Evolutionary conservation across 2,797 vertebrate genomes (phyloP), one percentile per base, ranked within the genome.

Genomic region (Epinephelus awoara): DNA sequence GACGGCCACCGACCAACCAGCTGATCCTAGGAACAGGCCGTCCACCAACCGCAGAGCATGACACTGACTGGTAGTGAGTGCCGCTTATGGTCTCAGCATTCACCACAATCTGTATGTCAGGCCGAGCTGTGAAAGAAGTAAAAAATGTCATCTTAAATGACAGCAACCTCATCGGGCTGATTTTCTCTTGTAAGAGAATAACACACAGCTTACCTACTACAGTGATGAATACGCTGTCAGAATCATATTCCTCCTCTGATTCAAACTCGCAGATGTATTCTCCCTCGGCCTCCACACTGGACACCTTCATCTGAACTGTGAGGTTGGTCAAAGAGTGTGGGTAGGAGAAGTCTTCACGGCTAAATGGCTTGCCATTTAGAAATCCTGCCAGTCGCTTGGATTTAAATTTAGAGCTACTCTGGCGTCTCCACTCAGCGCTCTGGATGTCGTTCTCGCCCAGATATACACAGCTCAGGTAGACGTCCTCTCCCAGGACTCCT

Each of bases 251-350:
- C 0, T 86, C 78, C 0, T 68, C 59, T 14, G 84, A 57, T 17
- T 40, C 23, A 72, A 95, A 95, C 64, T 82, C 77, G 56, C 95
- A 96, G 10, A 4, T 55, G 79, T 95, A 96, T 27, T 91, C 13
- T 79, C 93, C 94, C 81, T 95, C 94, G 7, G 27, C 75, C 0
- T 93, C 81, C 62, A 95, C 71, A 29, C 85, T 84, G 57, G 77
- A 76, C 21, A 95, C 80, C 1, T 0, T 84, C 85, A 93, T 80
- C 74, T 46, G 85, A 27, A 95, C 88, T 0, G 95, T 95, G 79
- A 95, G 93, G 89, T 96, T 95, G 79, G 83, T 92, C 59, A 17
- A 1, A 13, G 94, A 95, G 4, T 52, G 85, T 0, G 94, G 94
- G 0, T 5, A 0, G 8, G 86, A 90, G 72, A 95, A 89, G 9